These are phyloP conservation scores for Argentina silus DNA, from an alignment of 2,797 vertebrate genomes.

Conservation along the genomic window DNA sequence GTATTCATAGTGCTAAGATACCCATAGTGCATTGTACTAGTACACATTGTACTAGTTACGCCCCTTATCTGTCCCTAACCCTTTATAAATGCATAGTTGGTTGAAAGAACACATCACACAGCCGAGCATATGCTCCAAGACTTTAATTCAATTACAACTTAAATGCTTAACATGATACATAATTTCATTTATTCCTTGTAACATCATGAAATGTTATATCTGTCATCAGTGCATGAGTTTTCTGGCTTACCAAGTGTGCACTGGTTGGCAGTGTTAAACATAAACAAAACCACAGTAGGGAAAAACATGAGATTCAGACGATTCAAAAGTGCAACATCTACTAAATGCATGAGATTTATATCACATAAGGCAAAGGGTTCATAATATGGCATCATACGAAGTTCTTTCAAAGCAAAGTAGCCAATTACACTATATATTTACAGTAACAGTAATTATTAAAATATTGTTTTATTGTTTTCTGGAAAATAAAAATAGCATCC, in stretches of 20 bases:
- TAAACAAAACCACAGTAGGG: slow-evolving; percentile 12
- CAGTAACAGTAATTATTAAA: slow-evolving; percentile 71
- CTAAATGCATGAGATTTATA: slow-evolving; percentile 48
- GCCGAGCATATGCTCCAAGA: background rate
- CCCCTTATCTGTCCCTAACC: too few species aligned
- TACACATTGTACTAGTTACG: too few species aligned
- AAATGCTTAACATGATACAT: slow-evolving; percentile 19
- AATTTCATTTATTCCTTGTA: background rate
- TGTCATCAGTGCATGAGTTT: slow-evolving; percentile 54
- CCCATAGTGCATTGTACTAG: background rate
- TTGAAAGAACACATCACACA: background rate
- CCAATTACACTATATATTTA: slow-evolving; percentile 60
- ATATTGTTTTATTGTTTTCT: slow-evolving; percentile 71
- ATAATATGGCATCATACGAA: slow-evolving; percentile 50
- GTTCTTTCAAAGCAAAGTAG: slow-evolving; percentile 52
- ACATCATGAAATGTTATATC: slow-evolving; percentile 12
- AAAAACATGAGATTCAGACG: slow-evolving; percentile 45
- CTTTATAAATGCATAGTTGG: background rate
- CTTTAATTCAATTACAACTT: slow-evolving; percentile 2
- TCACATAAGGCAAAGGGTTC: slow-evolving; percentile 75
- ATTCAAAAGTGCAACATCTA: slow-evolving; percentile 55
- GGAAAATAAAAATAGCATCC: slow-evolving; percentile 74
- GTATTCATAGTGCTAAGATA: background rate
- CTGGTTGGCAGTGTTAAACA: slow-evolving; percentile 20
- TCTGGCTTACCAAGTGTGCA: slow-evolving; percentile 20